Evolutionary conservation across 2,888 invertebrate genomes (phyloP), one percentile per base, ranked within the genome.

Genomic region (Eilema sororculum): DNA sequence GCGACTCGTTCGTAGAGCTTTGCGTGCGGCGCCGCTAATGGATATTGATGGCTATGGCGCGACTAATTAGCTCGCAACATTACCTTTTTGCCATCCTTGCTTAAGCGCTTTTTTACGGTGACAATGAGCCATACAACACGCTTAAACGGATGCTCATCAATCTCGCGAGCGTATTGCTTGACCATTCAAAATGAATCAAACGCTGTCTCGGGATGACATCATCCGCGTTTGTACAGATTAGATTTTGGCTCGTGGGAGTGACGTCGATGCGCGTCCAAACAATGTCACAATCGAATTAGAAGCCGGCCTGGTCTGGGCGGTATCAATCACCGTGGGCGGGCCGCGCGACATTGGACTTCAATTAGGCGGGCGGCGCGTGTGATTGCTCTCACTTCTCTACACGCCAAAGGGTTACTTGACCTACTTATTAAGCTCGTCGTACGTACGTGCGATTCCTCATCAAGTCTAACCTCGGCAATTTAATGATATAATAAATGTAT

Each of bases 21-120:
- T 91, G 95, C 94, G 95, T 94, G 95, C 87, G 93, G 94, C 93
- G 94, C 94, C 94, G 83, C 87, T 95, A 94, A 95, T 94, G 93
- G 94, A 94, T 93, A 95, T 95, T 93, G 95, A 95, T 94, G 94
- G 91, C 90, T 87, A 89, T 89, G 89, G 89, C 89, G 90, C 90
- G 89, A 91, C 94, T 94, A 95, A 95, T 94, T 95, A 93, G 87
- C 90, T 89, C 88, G 88, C 87, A 85, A 87, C 84, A 86, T 87
- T 87, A 88, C 88, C 86, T 89, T 89, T 80, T 84, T 82, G 78
- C 84, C 82, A 83, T 86, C 84, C 82, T 81, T 83, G 84, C 79
- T 83, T 80, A 82, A 78, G 83, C 83, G 81, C 73, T 75, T 83
- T 87, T 89, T 86, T 85, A 84, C 81, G 78, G 82, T 79, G 84